A percentile compares a stretch with the other conserved stretches of the same genome.
These are phyloP conservation scores for Peromyscus polionotus DNA, from an alignment of 2,113 vertebrate species.

Conservation along the genomic window DNA sequence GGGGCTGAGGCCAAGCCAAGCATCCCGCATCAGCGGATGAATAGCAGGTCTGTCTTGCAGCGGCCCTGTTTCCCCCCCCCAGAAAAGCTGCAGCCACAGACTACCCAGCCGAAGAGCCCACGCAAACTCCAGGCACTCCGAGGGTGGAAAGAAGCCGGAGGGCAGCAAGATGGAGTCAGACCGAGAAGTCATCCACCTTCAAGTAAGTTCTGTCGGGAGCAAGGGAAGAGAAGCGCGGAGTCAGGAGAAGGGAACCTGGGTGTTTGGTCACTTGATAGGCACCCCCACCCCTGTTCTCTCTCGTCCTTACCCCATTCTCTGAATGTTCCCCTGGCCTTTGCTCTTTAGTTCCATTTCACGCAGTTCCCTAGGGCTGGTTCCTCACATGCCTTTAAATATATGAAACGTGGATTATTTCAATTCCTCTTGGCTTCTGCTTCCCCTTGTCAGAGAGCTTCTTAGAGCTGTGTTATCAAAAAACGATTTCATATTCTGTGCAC, in stretches of 20 bases:
- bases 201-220: constrained; percentile 83
- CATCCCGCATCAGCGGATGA: constrained; percentile 80
- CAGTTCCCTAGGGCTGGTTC: constrained; percentile 2
- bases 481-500: constrained; percentile 27
- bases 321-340: not conserved
- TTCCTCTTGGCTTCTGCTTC: constrained; percentile 49
- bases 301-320: not conserved
- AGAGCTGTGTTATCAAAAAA: constrained; percentile 55
- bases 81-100: constrained; percentile 48
- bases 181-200: constrained; percentile 80
- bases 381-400: constrained; percentile 70
- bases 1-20: constrained; percentile 70
- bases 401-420: constrained; percentile 40
- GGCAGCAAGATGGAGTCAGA: constrained; percentile 82
- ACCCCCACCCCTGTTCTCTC: not conserved
- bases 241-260: not conserved
- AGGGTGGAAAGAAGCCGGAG: not conserved
- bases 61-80: constrained; percentile 74
- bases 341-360: not conserved
- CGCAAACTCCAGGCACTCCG: not conserved
- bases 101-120: constrained; percentile 35
- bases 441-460: constrained; percentile 54
- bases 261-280: not conserved
- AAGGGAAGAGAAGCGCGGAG: not conserved
- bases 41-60: constrained; percentile 88